A percentile compares a stretch with the other conserved stretches of the same genome.
These are phyloP conservation scores for Piliocolobus tephrosceles DNA, from an alignment of 2,113 vertebrate genomes.

Conservation along the genomic window DNA sequence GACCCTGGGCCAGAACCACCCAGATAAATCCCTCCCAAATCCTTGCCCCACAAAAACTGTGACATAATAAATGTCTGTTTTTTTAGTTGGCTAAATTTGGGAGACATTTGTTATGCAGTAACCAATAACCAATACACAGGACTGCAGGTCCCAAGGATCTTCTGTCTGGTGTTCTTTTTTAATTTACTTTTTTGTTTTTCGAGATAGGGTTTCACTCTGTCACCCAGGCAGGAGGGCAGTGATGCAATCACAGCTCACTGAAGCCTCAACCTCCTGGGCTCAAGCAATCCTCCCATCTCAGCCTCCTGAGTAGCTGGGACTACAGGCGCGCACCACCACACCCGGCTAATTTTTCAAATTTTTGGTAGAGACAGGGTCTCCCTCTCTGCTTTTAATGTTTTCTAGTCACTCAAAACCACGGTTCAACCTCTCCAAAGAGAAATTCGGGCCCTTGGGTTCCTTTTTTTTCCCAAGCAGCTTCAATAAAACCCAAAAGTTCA, in stretches of 20 bases:
- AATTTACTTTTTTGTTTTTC: too few relatives aligned
- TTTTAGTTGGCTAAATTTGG: not conserved
- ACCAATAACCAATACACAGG: not conserved
- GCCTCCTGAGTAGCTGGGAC: too few relatives aligned
- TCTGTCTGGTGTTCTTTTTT: not conserved
- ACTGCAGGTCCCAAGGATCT: too few relatives aligned
- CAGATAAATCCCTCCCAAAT: not conserved
- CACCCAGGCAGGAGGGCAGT: too few relatives aligned
- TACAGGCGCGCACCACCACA: too few relatives aligned
- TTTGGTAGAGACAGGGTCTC: too few relatives aligned
- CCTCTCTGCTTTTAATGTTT: not conserved
- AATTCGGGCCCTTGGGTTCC: not conserved
- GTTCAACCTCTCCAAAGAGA: not conserved
- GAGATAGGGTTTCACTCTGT: too few relatives aligned
- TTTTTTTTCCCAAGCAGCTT: not conserved
- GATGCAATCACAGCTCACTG: too few relatives aligned
- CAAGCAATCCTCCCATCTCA: too few relatives aligned
- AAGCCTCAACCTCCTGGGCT: too few relatives aligned
- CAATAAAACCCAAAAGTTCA: not conserved
- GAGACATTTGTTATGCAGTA: not conserved
- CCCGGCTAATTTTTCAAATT: too few relatives aligned
- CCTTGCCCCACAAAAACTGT: not conserved
- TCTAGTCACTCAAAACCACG: rapidly evolving
- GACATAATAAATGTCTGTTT: not conserved
- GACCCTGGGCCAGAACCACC: not conserved